Evolutionary conservation across 2,113 vertebrate genomes (phyloP), one percentile per base, ranked within the genome.

Genomic region (Elgaria multicarinata): DNA sequence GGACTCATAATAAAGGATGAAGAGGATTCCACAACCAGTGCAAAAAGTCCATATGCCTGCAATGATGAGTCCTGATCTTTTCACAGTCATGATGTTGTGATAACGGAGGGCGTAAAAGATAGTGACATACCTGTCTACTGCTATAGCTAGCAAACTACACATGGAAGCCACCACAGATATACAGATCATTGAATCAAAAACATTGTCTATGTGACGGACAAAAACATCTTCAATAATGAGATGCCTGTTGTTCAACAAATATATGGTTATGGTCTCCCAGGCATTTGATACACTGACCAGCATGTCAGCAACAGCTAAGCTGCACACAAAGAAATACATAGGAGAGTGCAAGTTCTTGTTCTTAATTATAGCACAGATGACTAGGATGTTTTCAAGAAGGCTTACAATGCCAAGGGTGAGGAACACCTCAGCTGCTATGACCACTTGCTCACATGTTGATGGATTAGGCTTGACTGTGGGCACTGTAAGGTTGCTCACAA

Each of bases 311-410:
- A 99, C 98, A 0, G 98, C 99, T 93, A 99, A 95, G 89, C 98
- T 99, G 96, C 98, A 99, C 86, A 99, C 97, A 76, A 99, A 99
- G 93, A 99, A 98, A 94, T 99, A 99, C 99, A 99, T 99, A 66
- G 98, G 98, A 0, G 98, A 99, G 93, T 99, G 99, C 86, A 99
- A 96, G 95, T 99, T 99, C 97, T 98, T 99, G 96, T 99, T 99
- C 95, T 98, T 99, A 69, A 98, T 89, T 26, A 99, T 98, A 89
- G 98, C 98, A 55, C 97, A 96, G 91, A 99, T 98, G 85, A 99
- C 98, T 90, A 99, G 91, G 93, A 99, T 98, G 94, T 99, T 99
- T 96, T 99, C 99, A 90, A 99, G 95, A 66, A 99, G 96, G 93
- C 98, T 99, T 94, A 99, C 91, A 92, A 99, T 97, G 33, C 99